Base-by-base conservation (phyloP, 2,113 vertebrate species). In the Phyllostomus hastatus region DNA sequence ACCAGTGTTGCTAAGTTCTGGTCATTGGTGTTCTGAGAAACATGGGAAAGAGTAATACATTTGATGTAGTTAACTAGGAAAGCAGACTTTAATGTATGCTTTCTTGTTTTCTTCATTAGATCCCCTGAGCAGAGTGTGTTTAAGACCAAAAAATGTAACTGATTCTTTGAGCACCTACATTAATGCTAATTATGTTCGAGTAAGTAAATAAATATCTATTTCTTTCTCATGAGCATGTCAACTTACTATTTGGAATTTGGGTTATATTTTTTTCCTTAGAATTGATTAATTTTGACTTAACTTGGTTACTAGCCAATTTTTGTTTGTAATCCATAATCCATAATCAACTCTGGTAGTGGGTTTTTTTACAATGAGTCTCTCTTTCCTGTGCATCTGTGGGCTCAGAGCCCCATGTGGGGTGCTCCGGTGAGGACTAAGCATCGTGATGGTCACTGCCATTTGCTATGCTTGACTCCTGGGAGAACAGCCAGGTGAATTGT, bases 171-270 rank as follows among this genome's bases (percentile, higher is more conserved):
- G 99, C 97, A 99, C 99, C 97, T 99, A 99, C 98, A 99, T 99
- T 97, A 99, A 99, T 97, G 99, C 99, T 88, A 99, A 99, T 98
- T 99, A 99, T 98, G 99, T 99, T 95, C 98, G 99, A 98, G 99
- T 99, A 98, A 99, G 99, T 98, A 97, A 97, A 97, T 83, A 33
- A 80, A 94, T 61, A 46, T 19, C 81, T 50, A 95, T 97, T 81
- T 80, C 94, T 95, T 97, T 93, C 67, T 92, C 85, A 93, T 96
- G 86, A 96, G 17, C 61, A 64, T 81, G n/a, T 43, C 7, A 3
- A 61, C 43, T 54, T 70, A 38, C 80, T 87, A 35, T 83, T 76
- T 89, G 33, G 5, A 91, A 75, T 78, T 86, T 10, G 89, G 73
- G 80, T 61, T 95, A 66, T 76, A 7, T 91, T 66, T 84, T 84